Evolutionary conservation across 1,140 invertebrate genomes (phyloP), one percentile per base, ranked within the genome.

Genomic region (Rhagoletis zephyria): DNA sequence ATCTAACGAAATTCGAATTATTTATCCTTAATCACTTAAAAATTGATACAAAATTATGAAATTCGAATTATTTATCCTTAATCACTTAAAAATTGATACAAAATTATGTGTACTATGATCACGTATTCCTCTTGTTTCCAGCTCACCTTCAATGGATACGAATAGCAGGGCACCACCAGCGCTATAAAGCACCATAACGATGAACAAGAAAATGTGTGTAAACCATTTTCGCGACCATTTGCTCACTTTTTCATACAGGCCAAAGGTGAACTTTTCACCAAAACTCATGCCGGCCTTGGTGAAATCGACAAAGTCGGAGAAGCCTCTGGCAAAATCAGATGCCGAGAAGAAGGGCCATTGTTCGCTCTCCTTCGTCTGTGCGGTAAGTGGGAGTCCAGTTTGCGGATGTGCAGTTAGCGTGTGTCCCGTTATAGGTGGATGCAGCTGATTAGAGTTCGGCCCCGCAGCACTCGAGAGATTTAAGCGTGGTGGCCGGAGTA

Each of bases 171-270:
- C 97, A 45, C 97, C 97, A 0, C 96, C 94, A 45, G 96, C 93
- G 88, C 95, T 97, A 92, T 97, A 98, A 6, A 95, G 93, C 48
- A 96, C 93, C 56, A 98, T 95, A 88, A 97, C 95, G 86, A 96
- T 90, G 89, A 96, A 95, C 87, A 98, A 94, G 92, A 98, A 97
- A 60, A 97, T 95, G 93, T 98, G 97, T 9, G 97, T 97, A 92
- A 98, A 97, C 97, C 97, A 98, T 88, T 95, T 95, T 89, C 95
- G 96, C 1, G 96, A 97, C 94, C 95, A 95, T 14, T 94, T 93
- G 91, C 95, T 95, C 65, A 97, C 93, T 93, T 96, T 97, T 88
- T 95, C 95, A 90, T 97, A 97, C 77, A 97, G 93, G 95, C 96
- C 97, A 90, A 95, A 96, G 0, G 96, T 96, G 88, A 95, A 95